Conservation (phyloP, 1,140 invertebrate genomes). For the Thalassaphorura encarpata region DNA sequence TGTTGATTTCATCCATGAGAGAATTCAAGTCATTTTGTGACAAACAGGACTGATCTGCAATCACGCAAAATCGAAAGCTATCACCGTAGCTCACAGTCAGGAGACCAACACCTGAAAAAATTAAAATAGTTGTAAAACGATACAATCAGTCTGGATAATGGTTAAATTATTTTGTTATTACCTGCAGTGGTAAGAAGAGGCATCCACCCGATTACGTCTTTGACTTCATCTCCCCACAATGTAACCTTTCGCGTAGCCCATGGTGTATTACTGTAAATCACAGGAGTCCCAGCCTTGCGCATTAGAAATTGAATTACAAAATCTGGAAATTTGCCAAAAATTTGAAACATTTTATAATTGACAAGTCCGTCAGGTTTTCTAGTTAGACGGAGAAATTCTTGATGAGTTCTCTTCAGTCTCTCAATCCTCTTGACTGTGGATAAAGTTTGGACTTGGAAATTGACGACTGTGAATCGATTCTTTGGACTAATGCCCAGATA, state of each 20-base stretch:
- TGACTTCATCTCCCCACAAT: constrained; percentile 13
- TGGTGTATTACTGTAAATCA: constrained; percentile 18
- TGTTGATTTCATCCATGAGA: constrained; percentile 15
- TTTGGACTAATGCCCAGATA: constrained; percentile 18
- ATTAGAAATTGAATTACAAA: constrained; percentile 15
- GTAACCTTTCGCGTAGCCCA: constrained; percentile 11
- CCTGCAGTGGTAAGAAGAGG: constrained; percentile 16
- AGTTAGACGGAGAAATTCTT: background rate
- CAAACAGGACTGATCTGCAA: constrained; percentile 24
- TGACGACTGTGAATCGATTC: constrained; percentile 27
- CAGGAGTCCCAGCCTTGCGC: constrained; percentile 6
- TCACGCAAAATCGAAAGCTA: constrained; percentile 22
- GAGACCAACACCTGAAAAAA: constrained; percentile 23
- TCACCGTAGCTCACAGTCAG: constrained; percentile 20
- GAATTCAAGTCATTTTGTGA: constrained; percentile 21
- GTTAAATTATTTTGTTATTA: background rate
- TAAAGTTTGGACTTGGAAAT: constrained; percentile 12
- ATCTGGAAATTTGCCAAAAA: constrained; percentile 20
- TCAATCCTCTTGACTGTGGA: background rate
- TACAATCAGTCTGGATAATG: background rate
- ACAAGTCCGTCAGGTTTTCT: background rate
- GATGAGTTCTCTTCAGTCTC: background rate
- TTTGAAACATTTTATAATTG: constrained; percentile 7
- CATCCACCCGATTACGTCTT: constrained; percentile 10
- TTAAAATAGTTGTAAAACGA: background rate